phyloP scores from a whole-genome alignment of 2,888 invertebrate genomes.

The Oscheius sp. region DNA sequence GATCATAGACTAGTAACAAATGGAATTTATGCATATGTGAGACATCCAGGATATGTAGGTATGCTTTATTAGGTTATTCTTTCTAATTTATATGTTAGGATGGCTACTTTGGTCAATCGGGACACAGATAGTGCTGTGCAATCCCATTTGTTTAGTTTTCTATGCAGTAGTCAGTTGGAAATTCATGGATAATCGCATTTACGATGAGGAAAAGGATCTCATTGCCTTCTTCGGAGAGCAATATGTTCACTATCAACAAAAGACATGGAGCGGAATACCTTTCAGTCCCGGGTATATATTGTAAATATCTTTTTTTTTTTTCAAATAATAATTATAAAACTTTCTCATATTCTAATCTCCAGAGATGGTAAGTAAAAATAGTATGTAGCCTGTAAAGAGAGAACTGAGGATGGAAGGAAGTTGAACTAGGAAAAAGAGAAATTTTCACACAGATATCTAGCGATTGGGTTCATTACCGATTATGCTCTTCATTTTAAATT shows the following conservation, averaged over 20 bases:
- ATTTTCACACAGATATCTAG: too few relatives aligned
- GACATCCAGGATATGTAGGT: conserved; percentile 97
- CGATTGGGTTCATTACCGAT: too few relatives aligned
- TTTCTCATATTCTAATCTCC: too few relatives aligned
- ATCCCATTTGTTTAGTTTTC: conserved; percentile 85
- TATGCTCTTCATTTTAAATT: too few relatives aligned
- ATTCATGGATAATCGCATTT: conserved; percentile 88
- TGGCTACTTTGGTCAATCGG: conserved; percentile 99
- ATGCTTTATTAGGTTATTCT: not conserved
- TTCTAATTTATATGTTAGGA: conserved; percentile 33
- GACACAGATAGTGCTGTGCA: conserved; percentile 89
- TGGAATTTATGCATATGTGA: conserved; percentile 84
- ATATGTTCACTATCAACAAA: conserved; percentile 85
- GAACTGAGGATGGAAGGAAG: too few relatives aligned
- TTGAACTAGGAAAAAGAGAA: too few relatives aligned
- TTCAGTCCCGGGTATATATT: conserved; percentile 79
- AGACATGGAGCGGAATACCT: conserved; percentile 85
- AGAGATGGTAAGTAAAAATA: too few relatives aligned
- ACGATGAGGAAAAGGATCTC: conserved; percentile 72
- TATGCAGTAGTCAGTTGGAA: conserved; percentile 87
- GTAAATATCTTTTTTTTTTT: not conserved
- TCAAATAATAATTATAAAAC: too few relatives aligned
- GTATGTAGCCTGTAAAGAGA: too few relatives aligned
- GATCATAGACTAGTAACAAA: conserved; percentile 87
- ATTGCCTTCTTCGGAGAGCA: conserved; percentile 89